Evolutionary conservation across 2,797 vertebrate genomes (phyloP).

Genomic region (Hafferia zeledoni): DNA sequence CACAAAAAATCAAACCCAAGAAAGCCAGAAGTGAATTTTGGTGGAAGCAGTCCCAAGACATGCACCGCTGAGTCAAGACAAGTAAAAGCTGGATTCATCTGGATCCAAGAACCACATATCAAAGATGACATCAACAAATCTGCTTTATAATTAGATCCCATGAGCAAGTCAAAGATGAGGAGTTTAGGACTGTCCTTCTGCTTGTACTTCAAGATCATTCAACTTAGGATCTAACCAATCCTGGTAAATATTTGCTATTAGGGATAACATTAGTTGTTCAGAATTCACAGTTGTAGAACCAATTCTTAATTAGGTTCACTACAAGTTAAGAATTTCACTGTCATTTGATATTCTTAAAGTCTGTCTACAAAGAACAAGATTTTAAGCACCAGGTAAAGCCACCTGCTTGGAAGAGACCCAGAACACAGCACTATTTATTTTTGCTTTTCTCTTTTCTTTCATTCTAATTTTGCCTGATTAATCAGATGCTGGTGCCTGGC

Average conservation of each 20-base stretch:
- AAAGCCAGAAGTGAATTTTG: not conserved
- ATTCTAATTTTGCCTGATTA: conserved; percentile 20
- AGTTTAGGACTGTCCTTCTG: not conserved
- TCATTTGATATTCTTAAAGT: not conserved
- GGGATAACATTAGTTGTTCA: not conserved
- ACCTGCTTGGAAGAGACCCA: not conserved
- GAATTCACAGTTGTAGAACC: not conserved
- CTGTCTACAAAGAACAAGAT: not conserved
- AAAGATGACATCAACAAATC: not conserved
- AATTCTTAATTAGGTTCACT: not conserved
- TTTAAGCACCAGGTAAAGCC: not conserved
- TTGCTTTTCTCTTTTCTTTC: not conserved
- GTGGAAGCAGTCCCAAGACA: not conserved
- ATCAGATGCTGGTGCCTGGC: conserved; percentile 10
- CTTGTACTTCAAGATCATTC: not conserved
- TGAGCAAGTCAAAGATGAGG: not conserved
- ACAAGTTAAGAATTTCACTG: not conserved
- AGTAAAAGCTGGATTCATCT: not conserved
- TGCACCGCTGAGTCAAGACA: not conserved
- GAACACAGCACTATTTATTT: not conserved
- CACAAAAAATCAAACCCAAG: not conserved
- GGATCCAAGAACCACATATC: not conserved
- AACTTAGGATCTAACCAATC: not conserved
- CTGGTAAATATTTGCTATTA: not conserved
- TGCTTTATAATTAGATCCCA: not conserved